phyloP scores from a whole-genome alignment of 2,888 invertebrate genomes.

The Drosophila atripex region DNA sequence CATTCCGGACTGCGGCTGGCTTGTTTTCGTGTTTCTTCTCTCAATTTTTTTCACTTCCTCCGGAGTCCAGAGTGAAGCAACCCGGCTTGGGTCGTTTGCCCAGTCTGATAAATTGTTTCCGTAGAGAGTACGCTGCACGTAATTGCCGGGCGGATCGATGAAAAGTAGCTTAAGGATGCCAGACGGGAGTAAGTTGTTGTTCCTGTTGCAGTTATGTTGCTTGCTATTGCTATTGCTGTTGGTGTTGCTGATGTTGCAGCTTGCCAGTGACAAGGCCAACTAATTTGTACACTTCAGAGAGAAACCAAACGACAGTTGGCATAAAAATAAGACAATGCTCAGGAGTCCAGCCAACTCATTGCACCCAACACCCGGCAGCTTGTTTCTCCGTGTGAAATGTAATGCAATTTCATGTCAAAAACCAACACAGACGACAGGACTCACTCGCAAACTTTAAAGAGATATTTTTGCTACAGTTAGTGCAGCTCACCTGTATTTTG shows the following conservation, averaged over 20 bases:
- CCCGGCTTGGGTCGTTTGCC: slow-evolving; percentile 62
- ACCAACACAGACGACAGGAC: slow-evolving; percentile 74
- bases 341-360: slow-evolving; percentile 50
- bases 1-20: slow-evolving; percentile 44
- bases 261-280: slow-evolving; percentile 68
- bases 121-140: slow-evolving; percentile 69
- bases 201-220: slow-evolving; percentile 4
- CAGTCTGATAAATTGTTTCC: slow-evolving; percentile 76
- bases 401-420: slow-evolving; percentile 78
- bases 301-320: slow-evolving; percentile 77
- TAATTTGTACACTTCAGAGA: slow-evolving; percentile 76
- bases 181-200: slow-evolving; percentile 36
- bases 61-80: slow-evolving; percentile 2
- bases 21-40: slow-evolving; percentile 30
- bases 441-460: slow-evolving; percentile 71
- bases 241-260: slow-evolving; percentile 37
- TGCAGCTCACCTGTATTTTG: slow-evolving; percentile 68
- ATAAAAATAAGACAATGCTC: slow-evolving; percentile 74
- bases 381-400: slow-evolving; percentile 65
- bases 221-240: slow-evolving; percentile 20
- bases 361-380: slow-evolving; percentile 19
- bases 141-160: slow-evolving; percentile 73
- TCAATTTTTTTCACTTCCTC: slow-evolving; percentile 15
- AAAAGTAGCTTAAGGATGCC: slow-evolving; percentile 71
- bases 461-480: slow-evolving; percentile 77